Evolutionary conservation across 2,888 invertebrate species (phyloP), one percentile per base, ranked within the genome.

Genomic region (Drosophila atroscutellata): DNA sequence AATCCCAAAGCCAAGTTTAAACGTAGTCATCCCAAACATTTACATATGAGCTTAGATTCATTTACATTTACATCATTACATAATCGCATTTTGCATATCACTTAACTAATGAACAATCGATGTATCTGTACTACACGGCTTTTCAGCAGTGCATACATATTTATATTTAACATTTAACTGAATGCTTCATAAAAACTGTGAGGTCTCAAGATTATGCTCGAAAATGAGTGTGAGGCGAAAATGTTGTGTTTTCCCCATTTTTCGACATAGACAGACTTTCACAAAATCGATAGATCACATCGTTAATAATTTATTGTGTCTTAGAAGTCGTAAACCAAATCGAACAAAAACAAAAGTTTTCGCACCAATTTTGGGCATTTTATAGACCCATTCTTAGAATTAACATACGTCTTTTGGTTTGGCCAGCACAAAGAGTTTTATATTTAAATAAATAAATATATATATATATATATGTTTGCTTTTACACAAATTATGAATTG

Each of bases 401-500:
- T 45, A 20, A 45, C 13, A 15, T 45, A 20, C 13, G 20, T 20
- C 45, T 45, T 20, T 24, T 20, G 45, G 24, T 20, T 45, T 24
- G 15, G 24, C 20, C 51, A 20, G 20, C 32, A 52, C 32, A 52
- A 54, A 47, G 26, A 47, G 49, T 49, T 49, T 49, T 26, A 26
- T 15, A 45, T 45, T 47, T 20, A 39, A 15, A 28, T 30, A n/a
- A 26, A 32, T 39, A 32, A 34, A 36, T 37, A 62, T 18, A 62
- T 39, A 52, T 51, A 51, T 36, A n/a, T 55, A 63, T 52, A 50
- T 36, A 55, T 64, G 61, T 32, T 42, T 51, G 18, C 47, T 47
- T 47, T 26, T 58, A 60, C 56, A 66, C 42, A 56, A 58, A 42
- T 39, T 37, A 60, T 20, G 55, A 68, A 52, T 72, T 56, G 36